Conservation (phyloP, 2,888 invertebrate species). For the Tenthredo distinguenda region DNA sequence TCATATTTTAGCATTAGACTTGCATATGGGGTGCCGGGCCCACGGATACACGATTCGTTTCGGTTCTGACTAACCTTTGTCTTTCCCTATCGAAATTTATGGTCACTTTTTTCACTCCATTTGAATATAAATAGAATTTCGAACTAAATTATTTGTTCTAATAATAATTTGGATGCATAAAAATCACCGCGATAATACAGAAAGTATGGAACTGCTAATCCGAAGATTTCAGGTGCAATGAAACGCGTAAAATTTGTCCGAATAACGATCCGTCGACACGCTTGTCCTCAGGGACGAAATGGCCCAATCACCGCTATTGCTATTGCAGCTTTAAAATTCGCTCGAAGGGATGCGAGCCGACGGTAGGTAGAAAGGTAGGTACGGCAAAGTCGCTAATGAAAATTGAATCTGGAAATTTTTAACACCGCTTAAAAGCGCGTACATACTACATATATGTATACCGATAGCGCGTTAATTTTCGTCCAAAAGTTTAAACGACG, state of each 20-base stretch:
- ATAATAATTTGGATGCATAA: too few species aligned
- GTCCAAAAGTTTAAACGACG: neutral
- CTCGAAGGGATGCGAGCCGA: neutral
- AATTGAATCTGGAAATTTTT: slow-evolving; percentile 17
- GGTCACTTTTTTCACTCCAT: neutral
- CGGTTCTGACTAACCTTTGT: slow-evolving; percentile 28
- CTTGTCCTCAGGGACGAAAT: neutral
- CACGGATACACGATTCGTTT: slow-evolving; percentile 31
- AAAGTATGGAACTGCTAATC: neutral
- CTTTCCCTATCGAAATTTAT: too few species aligned
- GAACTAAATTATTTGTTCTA: neutral
- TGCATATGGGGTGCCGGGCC: slow-evolving; percentile 55
- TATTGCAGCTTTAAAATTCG: slow-evolving; percentile 9
- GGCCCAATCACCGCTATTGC: neutral
- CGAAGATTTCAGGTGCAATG: neutral
- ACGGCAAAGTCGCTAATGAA: neutral
- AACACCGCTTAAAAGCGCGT: neutral
- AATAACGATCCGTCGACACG: slow-evolving; percentile 1
- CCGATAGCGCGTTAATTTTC: neutral
- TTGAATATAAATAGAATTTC: neutral
- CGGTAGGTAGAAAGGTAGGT: neutral
- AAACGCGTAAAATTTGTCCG: neutral
- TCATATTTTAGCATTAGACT: slow-evolving; percentile 77
- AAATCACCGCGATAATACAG: too few species aligned
- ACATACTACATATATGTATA: neutral